Percentiles rank a stretch among this genome's conserved stretches.
Conservation (phyloP, 2,797 vertebrate species). For the Macropus fuliginosus region DNA sequence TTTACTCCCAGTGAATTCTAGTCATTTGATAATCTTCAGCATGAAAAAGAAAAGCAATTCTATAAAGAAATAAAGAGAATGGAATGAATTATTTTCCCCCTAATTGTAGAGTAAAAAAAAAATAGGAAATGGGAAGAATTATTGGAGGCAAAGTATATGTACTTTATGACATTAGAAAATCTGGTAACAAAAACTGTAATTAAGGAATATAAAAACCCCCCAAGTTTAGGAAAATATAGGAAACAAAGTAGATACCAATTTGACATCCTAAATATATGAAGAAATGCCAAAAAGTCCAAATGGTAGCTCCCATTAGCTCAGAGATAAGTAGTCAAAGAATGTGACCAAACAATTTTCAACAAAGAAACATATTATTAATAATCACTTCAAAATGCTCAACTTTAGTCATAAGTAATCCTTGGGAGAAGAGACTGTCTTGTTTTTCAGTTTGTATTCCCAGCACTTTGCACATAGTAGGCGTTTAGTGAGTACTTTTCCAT, state of each 20-base stretch:
- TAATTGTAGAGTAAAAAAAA: not conserved
- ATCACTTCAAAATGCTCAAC: not conserved
- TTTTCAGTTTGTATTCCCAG: too few species aligned
- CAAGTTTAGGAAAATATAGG: not conserved
- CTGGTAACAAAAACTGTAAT: not conserved
- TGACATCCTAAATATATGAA: not conserved
- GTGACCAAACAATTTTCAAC: not conserved
- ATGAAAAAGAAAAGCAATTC: too few species aligned
- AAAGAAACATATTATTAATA: not conserved
- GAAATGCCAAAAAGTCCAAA: not conserved
- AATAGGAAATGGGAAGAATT: not conserved
- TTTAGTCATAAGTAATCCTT: not conserved
- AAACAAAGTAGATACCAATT: not conserved
- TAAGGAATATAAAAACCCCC: not conserved
- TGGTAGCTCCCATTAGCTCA: not conserved
- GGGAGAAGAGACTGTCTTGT: not conserved
- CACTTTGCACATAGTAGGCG: not conserved
- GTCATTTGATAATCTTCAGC: too few species aligned
- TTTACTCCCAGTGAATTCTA: too few species aligned
- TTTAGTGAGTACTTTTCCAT: not conserved
- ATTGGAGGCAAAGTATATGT: not conserved
- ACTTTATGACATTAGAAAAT: not conserved
- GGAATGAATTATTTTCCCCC: not conserved
- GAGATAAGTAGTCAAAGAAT: not conserved
- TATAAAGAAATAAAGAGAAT: not conserved